Conservation (phyloP, 2,113 vertebrate species). For the Megalops atlanticus region DNA sequence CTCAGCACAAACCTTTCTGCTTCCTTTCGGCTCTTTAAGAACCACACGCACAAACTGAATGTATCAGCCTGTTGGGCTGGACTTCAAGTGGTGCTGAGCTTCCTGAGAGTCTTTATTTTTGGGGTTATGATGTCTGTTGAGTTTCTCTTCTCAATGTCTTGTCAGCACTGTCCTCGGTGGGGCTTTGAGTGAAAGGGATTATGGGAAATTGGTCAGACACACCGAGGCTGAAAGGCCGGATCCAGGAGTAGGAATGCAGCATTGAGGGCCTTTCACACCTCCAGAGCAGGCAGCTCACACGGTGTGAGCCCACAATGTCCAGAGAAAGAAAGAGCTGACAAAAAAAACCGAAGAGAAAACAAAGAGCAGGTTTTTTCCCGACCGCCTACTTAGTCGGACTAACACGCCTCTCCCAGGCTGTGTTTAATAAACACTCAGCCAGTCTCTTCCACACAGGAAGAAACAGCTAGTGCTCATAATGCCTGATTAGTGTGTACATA, state of each 20-base stretch:
- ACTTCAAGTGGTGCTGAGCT: neutral
- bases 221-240: neutral
- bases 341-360: neutral
- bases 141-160: neutral
- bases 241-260: neutral
- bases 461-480: no score
- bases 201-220: no score
- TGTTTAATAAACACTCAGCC: no score
- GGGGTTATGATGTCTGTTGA: neutral
- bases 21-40: neutral
- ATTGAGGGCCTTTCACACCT: neutral
- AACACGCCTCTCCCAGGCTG: neutral
- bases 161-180: no score
- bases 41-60: neutral
- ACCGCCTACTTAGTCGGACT: neutral
- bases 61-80: neutral
- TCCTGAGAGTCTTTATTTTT: neutral
- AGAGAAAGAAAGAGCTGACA: neutral
- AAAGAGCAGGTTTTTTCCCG: neutral
- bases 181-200: neutral
- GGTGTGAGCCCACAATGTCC: neutral
- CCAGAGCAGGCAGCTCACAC: no score
- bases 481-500: no score
- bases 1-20: neutral
- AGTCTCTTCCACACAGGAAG: no score